Percentiles rank a stretch among this genome's conserved stretches.
Evolutionary conservation across 2,797 vertebrate genomes (phyloP).

Genomic region (Cyprinodon diabolis): DNA sequence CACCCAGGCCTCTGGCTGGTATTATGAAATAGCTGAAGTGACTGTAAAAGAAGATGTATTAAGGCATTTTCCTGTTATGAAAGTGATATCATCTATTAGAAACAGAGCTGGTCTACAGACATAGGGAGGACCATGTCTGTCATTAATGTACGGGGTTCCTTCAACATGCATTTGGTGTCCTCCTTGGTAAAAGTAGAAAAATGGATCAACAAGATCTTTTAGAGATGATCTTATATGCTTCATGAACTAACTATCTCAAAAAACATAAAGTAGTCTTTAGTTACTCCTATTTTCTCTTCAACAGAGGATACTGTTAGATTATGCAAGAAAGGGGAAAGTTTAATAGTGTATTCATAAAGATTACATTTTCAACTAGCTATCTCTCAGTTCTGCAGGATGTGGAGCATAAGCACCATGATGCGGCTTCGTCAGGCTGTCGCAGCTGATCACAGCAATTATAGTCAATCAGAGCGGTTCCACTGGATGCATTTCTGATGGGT

Average conservation of each 20-base stretch:
- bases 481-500: too few species aligned
- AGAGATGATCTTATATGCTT: neutral
- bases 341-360: neutral
- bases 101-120: neutral
- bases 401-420: too few species aligned
- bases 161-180: neutral
- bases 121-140: neutral
- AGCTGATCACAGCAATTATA: too few species aligned
- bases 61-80: neutral
- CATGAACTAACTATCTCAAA: too few species aligned
- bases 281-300: too few species aligned
- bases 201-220: neutral
- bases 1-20: constrained; percentile 25
- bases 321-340: too few species aligned
- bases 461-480: too few species aligned
- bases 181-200: neutral
- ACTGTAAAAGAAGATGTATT: neutral
- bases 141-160: neutral
- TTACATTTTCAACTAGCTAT: too few species aligned
- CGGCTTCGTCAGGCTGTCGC: too few species aligned
- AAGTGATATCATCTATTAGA: neutral
- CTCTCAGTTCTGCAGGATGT: too few species aligned
- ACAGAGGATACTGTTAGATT: too few species aligned
- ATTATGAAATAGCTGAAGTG: constrained; percentile 3
- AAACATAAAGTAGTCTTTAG: too few species aligned